phyloP scores from a whole-genome alignment of 2,888 invertebrate genomes.

The Brenthis hecate region DNA sequence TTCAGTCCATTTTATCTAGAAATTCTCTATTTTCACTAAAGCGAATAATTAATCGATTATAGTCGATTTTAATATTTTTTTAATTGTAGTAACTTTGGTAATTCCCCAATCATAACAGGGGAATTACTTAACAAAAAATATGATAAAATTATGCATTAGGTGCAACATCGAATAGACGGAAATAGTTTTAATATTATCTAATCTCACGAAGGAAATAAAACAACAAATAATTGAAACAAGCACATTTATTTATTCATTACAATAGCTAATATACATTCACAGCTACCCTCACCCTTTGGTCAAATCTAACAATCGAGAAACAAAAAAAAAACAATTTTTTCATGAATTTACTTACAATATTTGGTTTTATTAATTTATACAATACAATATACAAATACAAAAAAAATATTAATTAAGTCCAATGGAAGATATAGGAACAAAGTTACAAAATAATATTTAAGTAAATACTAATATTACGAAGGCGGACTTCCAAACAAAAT shows the following conservation, averaged over 20 bases:
- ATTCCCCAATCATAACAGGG: background rate
- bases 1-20: too few species aligned
- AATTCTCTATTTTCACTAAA: too few species aligned
- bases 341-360: slow-evolving; percentile 15
- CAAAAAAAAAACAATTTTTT: slow-evolving; percentile 24
- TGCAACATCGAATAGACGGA: too few species aligned
- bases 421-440: slow-evolving; percentile 21
- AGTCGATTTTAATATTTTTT: background rate
- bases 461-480: background rate
- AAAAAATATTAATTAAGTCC: slow-evolving; percentile 5
- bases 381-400: slow-evolving; percentile 12
- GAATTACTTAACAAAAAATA: background rate
- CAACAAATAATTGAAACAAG: slow-evolving; percentile 56
- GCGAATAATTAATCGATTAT: background rate
- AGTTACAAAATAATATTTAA: slow-evolving; percentile 11
- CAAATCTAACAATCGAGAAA: slow-evolving; percentile 42
- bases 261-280: slow-evolving; percentile 65
- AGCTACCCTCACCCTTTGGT: slow-evolving; percentile 54
- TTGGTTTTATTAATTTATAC: slow-evolving; percentile 20
- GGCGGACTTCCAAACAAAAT: background rate
- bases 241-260: slow-evolving; percentile 66
- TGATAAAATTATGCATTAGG: too few species aligned
- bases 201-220: background rate
- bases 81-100: background rate
- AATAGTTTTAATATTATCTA: too few species aligned